Evolutionary conservation across 2,113 vertebrate species (phyloP).

Genomic region (Collichthys lucidus): DNA sequence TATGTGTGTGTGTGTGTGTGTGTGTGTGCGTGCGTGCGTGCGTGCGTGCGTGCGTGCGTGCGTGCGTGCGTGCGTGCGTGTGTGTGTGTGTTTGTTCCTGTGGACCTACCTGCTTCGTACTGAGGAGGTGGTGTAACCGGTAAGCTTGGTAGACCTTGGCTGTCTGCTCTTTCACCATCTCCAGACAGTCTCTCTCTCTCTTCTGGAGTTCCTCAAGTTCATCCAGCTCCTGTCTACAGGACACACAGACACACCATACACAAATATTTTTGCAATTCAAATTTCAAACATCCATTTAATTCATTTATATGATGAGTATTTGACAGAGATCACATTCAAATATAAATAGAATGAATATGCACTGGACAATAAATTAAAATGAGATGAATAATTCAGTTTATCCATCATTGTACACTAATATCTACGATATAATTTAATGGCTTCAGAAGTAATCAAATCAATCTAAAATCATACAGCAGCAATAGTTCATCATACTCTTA

Average conservation of each 20-base stretch:
- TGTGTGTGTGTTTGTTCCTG: conserved; percentile 30
- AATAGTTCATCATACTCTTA: conserved; percentile 1
- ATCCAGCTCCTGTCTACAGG: conserved; percentile 86
- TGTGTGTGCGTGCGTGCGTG: too few relatives aligned
- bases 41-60: too few relatives aligned
- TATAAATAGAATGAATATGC: not conserved
- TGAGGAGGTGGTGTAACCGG: conserved; percentile 94
- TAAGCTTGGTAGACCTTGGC: conserved; percentile 85
- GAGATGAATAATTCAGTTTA: not conserved
- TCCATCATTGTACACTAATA: not conserved
- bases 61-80: too few relatives aligned
- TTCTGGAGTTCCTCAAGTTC: conserved; percentile 85
- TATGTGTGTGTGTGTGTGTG: not conserved
- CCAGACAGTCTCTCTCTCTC: conserved; percentile 82
- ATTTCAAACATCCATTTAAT: not conserved
- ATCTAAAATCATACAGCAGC: not conserved
- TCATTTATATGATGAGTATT: not conserved
- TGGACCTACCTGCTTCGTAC: conserved; percentile 90
- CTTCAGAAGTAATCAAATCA: not conserved
- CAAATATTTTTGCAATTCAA: not conserved
- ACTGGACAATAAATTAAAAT: not conserved
- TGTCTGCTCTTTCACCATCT: conserved; percentile 84
- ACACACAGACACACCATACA: conserved; percentile 60
- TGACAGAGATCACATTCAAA: not conserved
- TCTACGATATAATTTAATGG: not conserved